Evolutionary conservation across 2,797 vertebrate genomes (phyloP), one percentile per base, ranked within the genome.

Genomic region (Oreochromis grahami): DNA sequence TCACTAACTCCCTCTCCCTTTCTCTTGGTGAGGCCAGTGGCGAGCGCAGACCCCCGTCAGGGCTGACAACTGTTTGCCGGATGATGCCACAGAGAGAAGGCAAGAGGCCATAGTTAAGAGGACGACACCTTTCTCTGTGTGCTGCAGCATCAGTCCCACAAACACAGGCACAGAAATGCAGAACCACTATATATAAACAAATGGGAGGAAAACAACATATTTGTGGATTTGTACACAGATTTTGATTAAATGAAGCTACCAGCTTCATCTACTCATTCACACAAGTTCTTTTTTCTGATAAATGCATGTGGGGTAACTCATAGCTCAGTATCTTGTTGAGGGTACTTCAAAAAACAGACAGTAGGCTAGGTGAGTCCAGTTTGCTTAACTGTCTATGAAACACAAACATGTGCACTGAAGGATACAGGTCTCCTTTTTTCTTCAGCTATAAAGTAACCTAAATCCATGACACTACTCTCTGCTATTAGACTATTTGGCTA

Each of bases 41-140:
- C 86, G 81, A 88, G 91, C 79, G 45, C 88, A 90, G 93, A 90
- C 93, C 92, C 95, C 96, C 86, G 80, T 94, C 87, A 90, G 85
- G 86, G 83, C 90, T 88, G 95, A 95, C 95, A 95, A 95, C 95
- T 95, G 95, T 94, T 95, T 45, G 24, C 93, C 74, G 87, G 92
- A 90, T 91, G 90, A 92, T 90, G 91, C 92, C 90, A 89, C 82
- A 78, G 82, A 85, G 89, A 84, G 80, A 85, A 89, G 87, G 86
- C 80, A 82, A 82, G 87, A 86, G 89, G 93, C 91, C 88, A 77
- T 10, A 53, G 87, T 93, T 88, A 85, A 86, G 77, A 83, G 87
- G 80, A 78, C 43, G 77, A 91, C 90, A 86, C 87, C 88, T 83
- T 88, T 80, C 81, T 79, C 74, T 15, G 74, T 63, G 85, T 81